Conservation (phyloP, 2,797 vertebrate species). For the Falco cherrug region DNA sequence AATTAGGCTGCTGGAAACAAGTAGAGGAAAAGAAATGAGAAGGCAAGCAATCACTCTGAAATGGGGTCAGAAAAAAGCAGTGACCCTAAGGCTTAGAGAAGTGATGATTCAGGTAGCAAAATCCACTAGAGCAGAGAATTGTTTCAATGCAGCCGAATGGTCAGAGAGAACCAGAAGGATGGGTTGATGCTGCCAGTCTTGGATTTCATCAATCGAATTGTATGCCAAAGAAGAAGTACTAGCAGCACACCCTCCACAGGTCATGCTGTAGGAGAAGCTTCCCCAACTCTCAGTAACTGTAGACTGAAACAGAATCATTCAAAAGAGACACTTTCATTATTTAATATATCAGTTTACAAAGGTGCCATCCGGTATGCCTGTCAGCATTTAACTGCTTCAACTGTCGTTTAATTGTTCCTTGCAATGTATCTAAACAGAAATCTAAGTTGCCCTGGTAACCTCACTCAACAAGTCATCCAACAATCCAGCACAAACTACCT, state of each 20-base stretch:
- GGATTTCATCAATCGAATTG: fast-evolving
- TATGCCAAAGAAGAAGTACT: background rate
- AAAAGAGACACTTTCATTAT: background rate
- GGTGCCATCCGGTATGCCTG: background rate
- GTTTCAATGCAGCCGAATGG: fast-evolving
- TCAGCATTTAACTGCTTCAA: background rate
- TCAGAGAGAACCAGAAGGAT: background rate
- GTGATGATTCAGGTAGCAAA: background rate
- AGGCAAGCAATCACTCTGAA: background rate
- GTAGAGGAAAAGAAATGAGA: background rate
- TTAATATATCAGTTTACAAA: background rate
- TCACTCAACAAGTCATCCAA: background rate
- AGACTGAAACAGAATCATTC: background rate
- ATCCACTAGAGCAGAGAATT: background rate
- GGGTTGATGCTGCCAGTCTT: background rate
- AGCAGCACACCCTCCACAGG: fast-evolving
- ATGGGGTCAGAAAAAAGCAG: background rate
- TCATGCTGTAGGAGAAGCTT: background rate
- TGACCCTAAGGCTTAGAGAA: background rate
- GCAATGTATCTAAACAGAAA: background rate
- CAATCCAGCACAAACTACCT: background rate
- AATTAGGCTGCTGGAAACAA: background rate
- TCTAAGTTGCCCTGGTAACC: background rate
- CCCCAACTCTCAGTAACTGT: background rate
- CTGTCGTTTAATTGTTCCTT: background rate